Evolutionary conservation across 2,888 invertebrate species (phyloP).

Genomic region (Itoplectis maculator): DNA sequence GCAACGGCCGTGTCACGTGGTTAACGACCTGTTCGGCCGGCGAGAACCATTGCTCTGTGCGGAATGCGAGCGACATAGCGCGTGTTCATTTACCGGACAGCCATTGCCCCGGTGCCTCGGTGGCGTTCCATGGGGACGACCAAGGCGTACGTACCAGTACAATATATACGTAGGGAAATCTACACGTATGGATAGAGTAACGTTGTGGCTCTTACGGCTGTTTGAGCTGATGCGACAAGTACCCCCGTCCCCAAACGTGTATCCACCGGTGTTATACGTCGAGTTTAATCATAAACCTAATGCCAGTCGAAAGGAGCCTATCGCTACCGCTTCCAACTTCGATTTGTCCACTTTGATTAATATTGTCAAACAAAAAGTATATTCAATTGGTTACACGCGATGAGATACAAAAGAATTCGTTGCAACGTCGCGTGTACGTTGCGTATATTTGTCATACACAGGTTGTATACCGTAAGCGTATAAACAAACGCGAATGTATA

Average conservation of each 20-base stretch:
- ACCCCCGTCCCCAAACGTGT: constrained; percentile 17
- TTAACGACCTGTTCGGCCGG: constrained; percentile 75
- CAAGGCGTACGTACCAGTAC: neutral
- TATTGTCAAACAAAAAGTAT: neutral
- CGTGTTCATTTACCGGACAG: constrained; percentile 77
- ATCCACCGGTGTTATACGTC: neutral
- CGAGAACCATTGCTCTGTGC: constrained; percentile 68
- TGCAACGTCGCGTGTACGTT: no score
- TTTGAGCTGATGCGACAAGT: constrained; percentile 30
- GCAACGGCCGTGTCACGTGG: constrained; percentile 70
- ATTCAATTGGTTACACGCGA: neutral
- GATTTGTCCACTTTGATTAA: neutral
- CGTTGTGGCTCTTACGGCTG: neutral
- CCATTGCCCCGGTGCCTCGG: constrained; percentile 74
- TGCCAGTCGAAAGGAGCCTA: no score
- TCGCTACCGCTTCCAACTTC: neutral
- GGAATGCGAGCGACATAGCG: constrained; percentile 73
- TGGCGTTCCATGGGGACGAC: constrained; percentile 1
- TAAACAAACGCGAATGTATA: no score
- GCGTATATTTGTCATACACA: no score
- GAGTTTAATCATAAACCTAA: neutral
- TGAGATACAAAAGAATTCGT: no score
- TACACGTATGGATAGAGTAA: no score
- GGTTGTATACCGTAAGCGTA: no score
- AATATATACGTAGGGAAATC: neutral